Base-by-base conservation (phyloP, 2,797 vertebrate species). In the Ctenopoma multispine region DNA sequence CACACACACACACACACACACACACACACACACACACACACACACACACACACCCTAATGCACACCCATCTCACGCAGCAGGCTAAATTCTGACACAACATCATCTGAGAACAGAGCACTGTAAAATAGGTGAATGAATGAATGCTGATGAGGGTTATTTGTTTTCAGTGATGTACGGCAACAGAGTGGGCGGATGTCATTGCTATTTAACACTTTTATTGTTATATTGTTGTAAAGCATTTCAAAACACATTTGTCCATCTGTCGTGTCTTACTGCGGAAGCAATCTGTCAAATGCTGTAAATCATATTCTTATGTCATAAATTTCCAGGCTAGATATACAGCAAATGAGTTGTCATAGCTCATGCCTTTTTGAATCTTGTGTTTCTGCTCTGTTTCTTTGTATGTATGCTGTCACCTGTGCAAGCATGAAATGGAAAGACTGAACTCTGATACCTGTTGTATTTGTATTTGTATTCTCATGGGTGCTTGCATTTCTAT, bases 111-210 rank as follows among this genome's bases (percentile, higher is more conserved):
- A 88, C 63, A 53, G 72, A 73, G 79, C 67, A 43, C 67, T 58
- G 64, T 85, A 68, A 79, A 85, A 75, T 77, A 83, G 79, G 83
- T 88, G 89, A 89, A 85, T 87, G 88, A 86, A 84, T 87, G 88
- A 82, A 89, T 90, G 82, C 59, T 82, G 87, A 90, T 90, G 87
- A 83, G 85, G 80, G 78, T 87, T 91, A 91, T 92, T 93, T 93
- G 92, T 93, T 92, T 84, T 71, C 80, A 34, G 67, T 89, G 86
- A 92, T 87, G 87, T 89, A 81, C 36, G 58, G 87, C 77, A 89
- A 83, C 80, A 77, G 74, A 83, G 80, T 73, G 87, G 79, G 77
- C 75, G 87, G 79, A 69, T 84, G 89, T 90, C 88, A 81, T 55
- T n/a, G 83, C 84, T 65, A 81, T 79, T 85, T 82, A 88, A 88